Evolutionary conservation across 1,140 invertebrate species (phyloP), one percentile per base, ranked within the genome.

Genomic region (Proctacanthus coquilletti): DNA sequence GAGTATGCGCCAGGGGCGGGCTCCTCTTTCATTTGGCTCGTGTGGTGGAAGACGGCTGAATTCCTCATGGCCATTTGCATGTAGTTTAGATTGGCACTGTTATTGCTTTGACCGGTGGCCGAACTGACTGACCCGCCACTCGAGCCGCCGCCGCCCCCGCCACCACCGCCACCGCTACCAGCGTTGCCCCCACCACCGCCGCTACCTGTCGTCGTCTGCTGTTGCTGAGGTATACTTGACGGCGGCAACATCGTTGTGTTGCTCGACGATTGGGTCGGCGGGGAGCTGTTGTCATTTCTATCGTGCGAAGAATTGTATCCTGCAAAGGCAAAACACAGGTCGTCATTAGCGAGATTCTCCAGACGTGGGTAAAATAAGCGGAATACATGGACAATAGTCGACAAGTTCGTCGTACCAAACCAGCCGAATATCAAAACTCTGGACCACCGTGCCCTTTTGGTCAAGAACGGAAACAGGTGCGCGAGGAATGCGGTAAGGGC

Each of bases 21-120:
- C 40, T 59, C 56, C 42, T 59, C 56, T 43, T 59, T 59, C 18
- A 59, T 47, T 34, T 56, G 52, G 15, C 13, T 21, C 15, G 18
- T 18, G 40, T 56, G 52, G 23, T 53, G 46, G 17, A 6, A 32
- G 6, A 32, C 13, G 9, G 49, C 42, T 19, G 51, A 38, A 29
- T 44, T 44, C 32, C 43, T 36, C 19, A 47, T 38, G 5, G 43
- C 34, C 41, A 45, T 42, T 40, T 42, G 46, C 56, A 59, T 50
- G 18, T 50, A 53, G 33, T 47, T 47, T 17, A 50, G 49, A 36
- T 53, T 55, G 34, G 47, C 56, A 37, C 52, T 51, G 25, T 50
- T 53, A 18, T 53, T 55, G 6, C 55, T 56, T 3, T 53, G 30
- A 6, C 30, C 30, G 23, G n/a, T n/a, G n/a, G n/a, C n/a, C n/a